Base-by-base conservation (phyloP, 2,888 invertebrate species). In the Diarsia rubi region DNA sequence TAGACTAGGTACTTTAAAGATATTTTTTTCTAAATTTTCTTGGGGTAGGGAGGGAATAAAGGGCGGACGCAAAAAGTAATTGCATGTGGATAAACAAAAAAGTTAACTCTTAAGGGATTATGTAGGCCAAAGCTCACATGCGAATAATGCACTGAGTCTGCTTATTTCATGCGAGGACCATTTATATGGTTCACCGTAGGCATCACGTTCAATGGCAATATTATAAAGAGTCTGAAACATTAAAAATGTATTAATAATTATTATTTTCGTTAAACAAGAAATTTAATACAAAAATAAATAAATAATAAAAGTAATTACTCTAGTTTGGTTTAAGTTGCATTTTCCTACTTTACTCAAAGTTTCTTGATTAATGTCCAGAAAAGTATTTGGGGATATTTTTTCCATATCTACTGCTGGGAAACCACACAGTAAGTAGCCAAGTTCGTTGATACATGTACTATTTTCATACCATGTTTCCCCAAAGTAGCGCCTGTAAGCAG, bases 141-240 rank as follows among this genome's bases (percentile, higher is more conserved):
- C 90, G 73, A 96, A 92, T 69, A 96, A 87, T 6, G 85, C 69
- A 77, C 92, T 91, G 12, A 96, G 88, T 79, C 92, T 90, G 52
- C 83, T 81, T 62, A 96, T 89, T 89, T 95, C 95, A 88, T 95
- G 93, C 11, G 95, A 94, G 19, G 95, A 92, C 96, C 96, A 96
- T 79, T 89, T 93, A 75, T 94, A 95, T 0, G 96, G 96, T 72
- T 90, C 90, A 5, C 93, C 95, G 73, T 95, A 96, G 3, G 95
- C 95, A 8, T 94, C 90, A 1, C 88, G 88, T 75, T 95, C 90
- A 62, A 89, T 91, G 14, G 96, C 96, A 73, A 95, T 94, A 2
- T 92, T 87, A 75, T 94, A 96, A 2, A 96, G 90, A 67, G 92
- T 91, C 96, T 96, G 90, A 44, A 93, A 94, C 21, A 59, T 49